A percentile compares a stretch with the other conserved stretches of the same genome.
Evolutionary conservation across 2,888 invertebrate species (phyloP).

Genomic region (Lingula anatina): DNA sequence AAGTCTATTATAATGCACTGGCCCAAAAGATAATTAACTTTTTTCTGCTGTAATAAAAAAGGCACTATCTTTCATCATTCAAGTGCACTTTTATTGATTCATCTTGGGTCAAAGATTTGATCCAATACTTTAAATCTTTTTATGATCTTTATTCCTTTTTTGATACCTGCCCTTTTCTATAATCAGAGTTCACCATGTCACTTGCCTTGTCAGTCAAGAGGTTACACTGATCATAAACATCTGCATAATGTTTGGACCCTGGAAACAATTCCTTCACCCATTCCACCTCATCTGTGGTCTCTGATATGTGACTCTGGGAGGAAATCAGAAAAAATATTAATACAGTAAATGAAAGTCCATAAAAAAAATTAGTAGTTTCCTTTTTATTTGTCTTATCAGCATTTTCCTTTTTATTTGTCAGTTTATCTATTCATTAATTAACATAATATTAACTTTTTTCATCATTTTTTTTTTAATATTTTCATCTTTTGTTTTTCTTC

Average conservation of each 20-base stretch:
- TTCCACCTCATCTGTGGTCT: conserved; percentile 69
- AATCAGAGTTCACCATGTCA: not conserved
- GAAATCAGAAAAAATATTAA: not conserved
- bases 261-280: conserved; percentile 62
- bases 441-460: too few relatives aligned
- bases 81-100: too few relatives aligned
- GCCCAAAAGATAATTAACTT: too few relatives aligned
- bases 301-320: conserved; percentile 78
- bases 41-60: too few relatives aligned
- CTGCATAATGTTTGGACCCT: conserved; percentile 66
- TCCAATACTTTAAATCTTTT: too few relatives aligned
- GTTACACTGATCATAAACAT: conserved; percentile 70
- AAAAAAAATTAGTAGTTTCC: not conserved
- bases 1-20: too few relatives aligned
- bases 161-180: too few relatives aligned
- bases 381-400: not conserved
- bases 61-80: too few relatives aligned
- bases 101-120: too few relatives aligned
- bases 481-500: too few relatives aligned
- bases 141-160: too few relatives aligned
- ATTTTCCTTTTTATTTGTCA: not conserved
- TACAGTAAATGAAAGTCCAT: not conserved
- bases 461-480: too few relatives aligned
- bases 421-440: not conserved
- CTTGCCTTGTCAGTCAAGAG: conserved; percentile 70